phyloP scores from a whole-genome alignment of 2,888 invertebrate species.

The Nomada fabriciana region DNA sequence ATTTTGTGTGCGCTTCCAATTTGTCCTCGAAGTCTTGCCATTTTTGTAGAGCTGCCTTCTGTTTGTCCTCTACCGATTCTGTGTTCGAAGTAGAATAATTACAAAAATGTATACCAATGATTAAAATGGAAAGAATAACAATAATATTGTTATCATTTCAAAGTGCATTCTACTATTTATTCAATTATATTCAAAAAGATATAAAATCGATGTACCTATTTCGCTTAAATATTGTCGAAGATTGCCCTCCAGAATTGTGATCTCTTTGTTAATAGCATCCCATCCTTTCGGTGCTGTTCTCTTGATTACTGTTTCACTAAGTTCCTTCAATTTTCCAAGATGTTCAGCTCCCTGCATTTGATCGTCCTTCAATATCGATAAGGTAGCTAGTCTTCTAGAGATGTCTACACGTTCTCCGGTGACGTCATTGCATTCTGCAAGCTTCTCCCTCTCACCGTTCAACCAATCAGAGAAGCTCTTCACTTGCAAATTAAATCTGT shows the following conservation, averaged over 20 bases:
- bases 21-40: slow-evolving; percentile 95
- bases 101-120: too few relatives aligned
- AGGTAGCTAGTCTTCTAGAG: slow-evolving; percentile 88
- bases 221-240: slow-evolving; percentile 89
- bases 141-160: neutral
- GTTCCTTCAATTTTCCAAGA: slow-evolving; percentile 89
- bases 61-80: slow-evolving; percentile 89
- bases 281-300: slow-evolving; percentile 94
- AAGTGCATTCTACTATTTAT: too few relatives aligned
- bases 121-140: neutral
- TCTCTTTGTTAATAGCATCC: slow-evolving; percentile 89
- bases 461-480: slow-evolving; percentile 94
- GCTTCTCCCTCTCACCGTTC: slow-evolving; percentile 91
- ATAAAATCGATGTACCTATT: slow-evolving; percentile 84
- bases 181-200: too few relatives aligned
- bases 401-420: slow-evolving; percentile 94
- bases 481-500: slow-evolving; percentile 90
- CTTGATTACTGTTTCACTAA: slow-evolving; percentile 89
- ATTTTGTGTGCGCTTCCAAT: slow-evolving; percentile 92
- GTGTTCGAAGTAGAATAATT: slow-evolving; percentile 33
- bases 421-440: slow-evolving; percentile 92
- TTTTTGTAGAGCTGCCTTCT: slow-evolving; percentile 90
- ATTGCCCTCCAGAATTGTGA: slow-evolving; percentile 88
- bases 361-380: slow-evolving; percentile 88
- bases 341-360: slow-evolving; percentile 88